Base-by-base conservation (phyloP, 2,113 vertebrate genomes). In the Odontesthes bonariensis region DNA sequence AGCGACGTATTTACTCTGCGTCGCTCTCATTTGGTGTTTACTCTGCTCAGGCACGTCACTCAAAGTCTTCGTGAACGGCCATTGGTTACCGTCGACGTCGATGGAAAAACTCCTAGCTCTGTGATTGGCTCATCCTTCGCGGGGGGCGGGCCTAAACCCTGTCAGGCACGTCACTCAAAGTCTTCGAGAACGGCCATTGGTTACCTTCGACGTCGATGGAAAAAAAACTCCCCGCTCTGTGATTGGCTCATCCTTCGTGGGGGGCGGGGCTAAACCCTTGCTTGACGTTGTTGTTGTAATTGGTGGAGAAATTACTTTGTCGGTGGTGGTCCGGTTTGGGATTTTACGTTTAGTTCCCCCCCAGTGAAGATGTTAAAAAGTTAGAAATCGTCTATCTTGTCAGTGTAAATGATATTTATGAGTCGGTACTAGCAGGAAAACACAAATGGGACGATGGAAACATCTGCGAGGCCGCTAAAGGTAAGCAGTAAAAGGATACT, bases 271-370 rank as follows among this genome's bases (percentile, higher is more conserved):
- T 31, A 32, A 73, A 4, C 11, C 62, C 47, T 86, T 31, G 83
- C 69, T 94, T 93, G 94, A 94, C 93, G 92, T 94, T 95, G 93
- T 95, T 94, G 93, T 94, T 94, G 90, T 92, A 92, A 94, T 91
- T 92, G 92, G 89, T 89, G 72, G 79, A 91, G 94, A 92, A 92
- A 89, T 92, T 92, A 94, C 90, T 94, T 94, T 93, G 88, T 90
- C 88, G 92, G 62, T 73, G 82, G 59, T 83, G 86, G 86, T 89
- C 83, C 83, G 67, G 76, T 77, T 84, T 69, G 17, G 79, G 75
- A 67, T 88, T 83, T 73, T 57, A 79, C 66, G 51, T 49, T 17
- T 17, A 59, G 32, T 74, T 69, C 22, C 47, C 44, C 57, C 66
- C 55, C n/a, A n/a, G 33, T 61, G 71, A 69, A 73, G 72, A 84